Base-by-base conservation (phyloP, 1,140 invertebrate species). In the Drosophila pseudoobscura region DNA sequence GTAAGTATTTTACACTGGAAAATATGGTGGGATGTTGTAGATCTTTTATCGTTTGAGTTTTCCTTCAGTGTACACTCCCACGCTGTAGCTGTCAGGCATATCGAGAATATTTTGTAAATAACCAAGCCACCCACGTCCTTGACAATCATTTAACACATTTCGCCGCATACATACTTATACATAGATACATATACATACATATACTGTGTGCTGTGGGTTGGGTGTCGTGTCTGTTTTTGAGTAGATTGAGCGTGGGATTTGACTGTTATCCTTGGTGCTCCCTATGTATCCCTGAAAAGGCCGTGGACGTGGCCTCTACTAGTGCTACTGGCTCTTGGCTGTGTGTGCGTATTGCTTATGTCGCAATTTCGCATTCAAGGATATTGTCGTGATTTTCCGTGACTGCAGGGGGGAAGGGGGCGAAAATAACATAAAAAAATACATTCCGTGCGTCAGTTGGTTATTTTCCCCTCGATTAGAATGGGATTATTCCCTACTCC, bases 281-380 rank as follows among this genome's bases (percentile, higher is more conserved):
- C 64, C 63, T 55, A 29, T 61, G 29, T 74, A 74, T 74, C 70
- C 71, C 74, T 65, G 71, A 29, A 20, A 17, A 56, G 15, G 15
- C 22, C 43, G 11, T 45, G 54, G 43, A 56, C 26, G 43, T 15
- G 44, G 43, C 54, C 43, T 45, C 15, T 51, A 35, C 63, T 53
- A 2, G 7, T 31, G 7, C 8, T 9, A 9, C 31, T 31, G 31
- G 31, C 3, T 31, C 3, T 9, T 31, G 7, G 6, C 6, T 29
- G 29, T 29, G 8, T 31, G 8, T 31, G 59, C 46, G n/a, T 15
- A 41, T 46, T 20, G 50, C 52, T 63, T 68, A 70, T 74, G 60
- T 76, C 73, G 80, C 73, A 73, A 80, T 87, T 87, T 77, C 46
- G 29, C 35, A 60, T 80, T 85, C 82, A 78, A 87, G 80, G 82